Conservation (phyloP, 2,888 invertebrate species). For the Eristalis intricaria region DNA sequence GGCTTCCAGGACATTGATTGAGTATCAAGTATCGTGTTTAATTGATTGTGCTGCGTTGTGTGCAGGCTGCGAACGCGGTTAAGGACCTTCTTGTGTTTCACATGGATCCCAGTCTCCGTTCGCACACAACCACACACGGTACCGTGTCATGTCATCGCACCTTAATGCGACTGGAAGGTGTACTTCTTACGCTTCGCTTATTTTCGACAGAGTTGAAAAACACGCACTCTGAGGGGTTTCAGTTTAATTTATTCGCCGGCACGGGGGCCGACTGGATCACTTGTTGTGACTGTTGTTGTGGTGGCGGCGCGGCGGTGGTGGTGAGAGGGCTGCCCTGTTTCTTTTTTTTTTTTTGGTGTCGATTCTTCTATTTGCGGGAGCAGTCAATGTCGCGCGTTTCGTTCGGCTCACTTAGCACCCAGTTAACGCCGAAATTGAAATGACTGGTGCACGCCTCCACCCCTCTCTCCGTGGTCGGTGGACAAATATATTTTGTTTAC, state of each 20-base stretch:
- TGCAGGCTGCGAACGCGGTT: background rate
- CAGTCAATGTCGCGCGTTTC: background rate
- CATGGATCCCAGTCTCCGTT: background rate
- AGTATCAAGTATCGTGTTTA: background rate
- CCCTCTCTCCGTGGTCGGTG: background rate
- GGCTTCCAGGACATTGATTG: conserved; percentile 1
- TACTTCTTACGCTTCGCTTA: background rate
- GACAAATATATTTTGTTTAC: background rate
- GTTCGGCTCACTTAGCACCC: background rate
- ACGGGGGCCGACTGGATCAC: background rate
- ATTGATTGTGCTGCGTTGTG: background rate
- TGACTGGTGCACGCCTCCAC: background rate
- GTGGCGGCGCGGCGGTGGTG: background rate
- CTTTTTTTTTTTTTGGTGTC: background rate
- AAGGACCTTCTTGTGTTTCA: background rate
- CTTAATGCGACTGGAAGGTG: background rate
- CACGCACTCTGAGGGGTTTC: background rate
- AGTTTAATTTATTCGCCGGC: background rate
- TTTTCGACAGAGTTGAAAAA: background rate
- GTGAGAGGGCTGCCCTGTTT: background rate
- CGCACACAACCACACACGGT: background rate
- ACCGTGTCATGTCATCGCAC: background rate
- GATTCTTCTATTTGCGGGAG: background rate
- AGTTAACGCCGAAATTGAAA: background rate
- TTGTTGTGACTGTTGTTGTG: conserved; percentile 2